Evolutionary conservation across 2,888 invertebrate genomes (phyloP), one percentile per base, ranked within the genome.

Genomic region (Spilarctia lutea): DNA sequence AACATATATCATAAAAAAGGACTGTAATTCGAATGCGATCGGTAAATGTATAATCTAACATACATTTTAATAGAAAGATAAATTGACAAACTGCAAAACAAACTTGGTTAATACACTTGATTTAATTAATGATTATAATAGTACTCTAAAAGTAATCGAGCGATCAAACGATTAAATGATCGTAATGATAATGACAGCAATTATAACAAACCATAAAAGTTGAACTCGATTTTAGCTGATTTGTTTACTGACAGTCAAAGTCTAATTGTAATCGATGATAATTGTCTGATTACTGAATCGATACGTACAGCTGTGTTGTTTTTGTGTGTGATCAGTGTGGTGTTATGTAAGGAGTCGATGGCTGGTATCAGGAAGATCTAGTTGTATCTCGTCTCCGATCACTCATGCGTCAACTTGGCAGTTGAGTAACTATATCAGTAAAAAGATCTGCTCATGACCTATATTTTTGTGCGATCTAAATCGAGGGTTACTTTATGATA

Each of bases 281-380:
- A 75, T 75, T 77, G 39, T 65, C 35, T 52, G 80, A 80, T 80
- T 75, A 35, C 73, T 30, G 65, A 35, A 70, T 78, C 72, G 68
- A 76, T 76, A 56, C 65, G 65, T 60, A 69, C 71, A 39, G 68
- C 65, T 73, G 66, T 79, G 56, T 78, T 78, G 3, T 77, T 74
- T 30, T 72, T 71, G 60, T 77, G 74, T 75, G 63, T 71, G 72
- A 71, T 74, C 60, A 79, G 72, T 74, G 56, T 65, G 69, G 70
- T 74, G 72, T 86, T 79, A 83, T 77, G 79, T 79, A 85, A 85
- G 39, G 8, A 68, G 65, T 68, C 75, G 81, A 79, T 78, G 72
- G 67, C 35, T 27, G 84, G 82, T 88, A 86, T 80, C 79, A 76
- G 81, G 83, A 81, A 83, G 82, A 84, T 84, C 81, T 75, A n/a